Base-by-base conservation (phyloP, 2,888 invertebrate genomes). In the Lepidochrysops patricia region DNA sequence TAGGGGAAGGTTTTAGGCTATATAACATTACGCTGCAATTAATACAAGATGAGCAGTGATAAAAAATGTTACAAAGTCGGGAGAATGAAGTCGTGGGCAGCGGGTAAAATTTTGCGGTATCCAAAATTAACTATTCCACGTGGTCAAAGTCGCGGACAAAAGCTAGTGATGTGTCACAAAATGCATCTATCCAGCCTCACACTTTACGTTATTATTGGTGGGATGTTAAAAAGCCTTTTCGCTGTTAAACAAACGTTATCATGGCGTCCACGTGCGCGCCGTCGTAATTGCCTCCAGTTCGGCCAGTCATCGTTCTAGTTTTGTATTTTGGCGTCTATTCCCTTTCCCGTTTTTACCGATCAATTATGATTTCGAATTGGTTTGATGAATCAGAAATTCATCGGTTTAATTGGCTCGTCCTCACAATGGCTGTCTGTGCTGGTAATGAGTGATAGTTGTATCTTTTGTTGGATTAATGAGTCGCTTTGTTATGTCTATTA, bases 341-440 rank as follows among this genome's bases (percentile, higher is more conserved):
- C 81, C 77, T 79, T 82, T 77, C 79, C 79, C 81, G 84, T 87
- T 88, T 88, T 87, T 87, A 84, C 81, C 83, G 87, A 86, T 87
- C 88, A 86, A 88, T 88, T 88, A 87, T 86, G 86, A 87, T 86
- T 82, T 80, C 83, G 79, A 84, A 84, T 86, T 86, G 85, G 85
- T 85, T 87, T 86, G 85, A 87, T 86, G 87, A 83, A 87, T 84
- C 83, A 85, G 84, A 88, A 85, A 84, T 85, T 85, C 82, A 86
- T 85, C 84, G 85, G 81, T 79, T 86, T 86, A 86, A 87, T 86
- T 85, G 86, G 72, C 83, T 85, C 72, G 85, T 84, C 15, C 29
- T 32, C 32, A 54, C 54, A 54, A 54, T 15, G 54, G 54, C 27
- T 72, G 69, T 74, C 54, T 29, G 19, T 23, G 23, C 7, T 70